Conservation (phyloP, 2,113 vertebrate genomes). For the Ia io region DNA sequence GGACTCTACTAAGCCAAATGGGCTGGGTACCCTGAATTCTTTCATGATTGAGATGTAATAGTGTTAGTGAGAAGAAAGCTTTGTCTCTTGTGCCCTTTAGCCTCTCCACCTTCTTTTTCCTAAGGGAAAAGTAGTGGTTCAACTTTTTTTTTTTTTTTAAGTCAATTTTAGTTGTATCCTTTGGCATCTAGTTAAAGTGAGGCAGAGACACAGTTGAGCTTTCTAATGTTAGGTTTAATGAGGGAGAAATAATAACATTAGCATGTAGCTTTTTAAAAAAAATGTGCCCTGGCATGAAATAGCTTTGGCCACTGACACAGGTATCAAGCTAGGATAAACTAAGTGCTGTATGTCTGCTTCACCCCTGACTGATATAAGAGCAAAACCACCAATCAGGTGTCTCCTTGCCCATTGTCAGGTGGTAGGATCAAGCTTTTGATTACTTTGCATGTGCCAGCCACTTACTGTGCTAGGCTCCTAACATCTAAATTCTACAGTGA, state of each 20-base stretch:
- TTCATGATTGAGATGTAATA: not conserved
- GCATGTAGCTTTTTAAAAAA: not conserved
- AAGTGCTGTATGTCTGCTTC: not conserved
- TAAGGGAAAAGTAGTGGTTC: conserved; percentile 3
- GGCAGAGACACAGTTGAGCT: not conserved
- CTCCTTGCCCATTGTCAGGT: not conserved
- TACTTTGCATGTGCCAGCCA: conserved; percentile 1
- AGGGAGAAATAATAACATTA: not conserved
- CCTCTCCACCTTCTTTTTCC: not conserved
- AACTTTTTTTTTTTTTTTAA: not conserved
- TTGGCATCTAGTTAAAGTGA: conserved; percentile 30
- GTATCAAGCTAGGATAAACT: not conserved
- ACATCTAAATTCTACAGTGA: not conserved
- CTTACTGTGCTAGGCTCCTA: not conserved
- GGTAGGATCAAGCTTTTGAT: not conserved
- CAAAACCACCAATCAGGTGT: not conserved
- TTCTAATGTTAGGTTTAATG: conserved; percentile 45
- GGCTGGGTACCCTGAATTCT: not conserved
- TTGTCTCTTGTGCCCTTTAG: not conserved
- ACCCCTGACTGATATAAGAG: not conserved
- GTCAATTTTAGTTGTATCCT: not conserved
- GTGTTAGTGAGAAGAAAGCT: not conserved
- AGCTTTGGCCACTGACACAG: not conserved
- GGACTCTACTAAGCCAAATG: not conserved
- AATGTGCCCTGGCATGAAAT: not conserved